Evolutionary conservation across 2,797 vertebrate genomes (phyloP), one percentile per base, ranked within the genome.

Genomic region (Myotis myotis): DNA sequence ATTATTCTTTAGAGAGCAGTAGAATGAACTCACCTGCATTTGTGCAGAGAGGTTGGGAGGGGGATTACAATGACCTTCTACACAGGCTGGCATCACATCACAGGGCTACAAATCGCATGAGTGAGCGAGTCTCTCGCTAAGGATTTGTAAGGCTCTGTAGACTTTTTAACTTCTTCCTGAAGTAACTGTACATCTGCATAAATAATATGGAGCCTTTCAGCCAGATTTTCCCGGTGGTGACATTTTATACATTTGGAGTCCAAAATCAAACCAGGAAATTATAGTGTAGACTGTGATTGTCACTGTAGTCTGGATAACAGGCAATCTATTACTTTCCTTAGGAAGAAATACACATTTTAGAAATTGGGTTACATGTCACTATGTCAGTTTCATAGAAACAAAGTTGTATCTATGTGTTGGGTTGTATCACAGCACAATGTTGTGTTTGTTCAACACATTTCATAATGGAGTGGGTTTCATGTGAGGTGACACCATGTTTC

Each of bases 301-400:
- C 41, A 28, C 72, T 51, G 2, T 28, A 33, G 91, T 72, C 41
- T 70, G 7, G 25, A 64, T 78, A 91, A 53, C 5, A 41, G 10
- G 41, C 44, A 71, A 38, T 47, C 94, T 41, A 16, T 72, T 82
- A 36, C 76, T 91, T 89, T 93, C 23, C 71, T 89, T 85, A 75
- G 81, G 60, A 83, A 89, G 38, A 79, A 74, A 87, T 60, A 30
- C 64, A 60, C 30, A 57, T 51, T 71, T 75, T 87, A 60, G 49
- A 74, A 47, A 47, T 49, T 66, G 36, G 36, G 64, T 71, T 83
- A 20, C 66, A 2, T 66, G 57, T 83, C 49, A n/a, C 53, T 83
- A n/a, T 93, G 23, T 80, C 12, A 0, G 28, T 88, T 78, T 85
- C 41, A n/a, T 76, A 30, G 57, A 23, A 16, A 74, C 41, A 44